These are phyloP conservation scores for Tachystola acroxantha DNA, from an alignment of 2,888 invertebrate species.

Conservation along the genomic window DNA sequence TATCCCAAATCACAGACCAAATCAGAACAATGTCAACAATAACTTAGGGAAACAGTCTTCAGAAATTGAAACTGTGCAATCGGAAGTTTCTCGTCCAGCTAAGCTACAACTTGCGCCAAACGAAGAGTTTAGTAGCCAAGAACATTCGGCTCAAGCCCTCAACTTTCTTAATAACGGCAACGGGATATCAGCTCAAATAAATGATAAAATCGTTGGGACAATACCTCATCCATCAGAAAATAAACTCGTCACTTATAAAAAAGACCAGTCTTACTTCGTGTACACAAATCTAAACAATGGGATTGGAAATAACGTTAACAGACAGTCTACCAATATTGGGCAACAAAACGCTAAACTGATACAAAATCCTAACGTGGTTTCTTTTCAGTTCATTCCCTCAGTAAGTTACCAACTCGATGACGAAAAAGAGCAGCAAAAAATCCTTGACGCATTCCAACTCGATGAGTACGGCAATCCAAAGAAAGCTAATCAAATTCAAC, in stretches of 20 bases:
- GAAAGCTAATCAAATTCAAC: slow-evolving; percentile 23
- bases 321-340: slow-evolving; percentile 13
- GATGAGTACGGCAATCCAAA: slow-evolving; percentile 50
- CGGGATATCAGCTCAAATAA: slow-evolving; percentile 60
- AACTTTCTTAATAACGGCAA: slow-evolving; percentile 42
- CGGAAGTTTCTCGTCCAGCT: slow-evolving; percentile 38
- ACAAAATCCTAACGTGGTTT: slow-evolving; percentile 31
- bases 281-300: slow-evolving; percentile 47
- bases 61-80: slow-evolving; percentile 50
- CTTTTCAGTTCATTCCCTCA: slow-evolving; percentile 58
- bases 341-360: slow-evolving; percentile 23
- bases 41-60: slow-evolving; percentile 28
- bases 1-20: slow-evolving; percentile 21
- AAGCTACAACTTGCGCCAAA: slow-evolving; percentile 39
- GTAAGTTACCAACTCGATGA: slow-evolving; percentile 55
- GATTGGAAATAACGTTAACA: slow-evolving; percentile 22
- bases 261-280: slow-evolving; percentile 61
- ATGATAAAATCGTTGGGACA: slow-evolving; percentile 62
- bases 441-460: slow-evolving; percentile 50
- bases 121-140: slow-evolving; percentile 39
- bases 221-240: slow-evolving; percentile 57
- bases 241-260: slow-evolving; percentile 59
- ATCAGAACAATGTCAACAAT: slow-evolving; percentile 21
- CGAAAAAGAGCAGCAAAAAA: slow-evolving; percentile 51
- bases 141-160: slow-evolving; percentile 25